These are phyloP conservation scores for Scylla paramamosain DNA, from an alignment of 1,140 invertebrate species.

Conservation along the genomic window DNA sequence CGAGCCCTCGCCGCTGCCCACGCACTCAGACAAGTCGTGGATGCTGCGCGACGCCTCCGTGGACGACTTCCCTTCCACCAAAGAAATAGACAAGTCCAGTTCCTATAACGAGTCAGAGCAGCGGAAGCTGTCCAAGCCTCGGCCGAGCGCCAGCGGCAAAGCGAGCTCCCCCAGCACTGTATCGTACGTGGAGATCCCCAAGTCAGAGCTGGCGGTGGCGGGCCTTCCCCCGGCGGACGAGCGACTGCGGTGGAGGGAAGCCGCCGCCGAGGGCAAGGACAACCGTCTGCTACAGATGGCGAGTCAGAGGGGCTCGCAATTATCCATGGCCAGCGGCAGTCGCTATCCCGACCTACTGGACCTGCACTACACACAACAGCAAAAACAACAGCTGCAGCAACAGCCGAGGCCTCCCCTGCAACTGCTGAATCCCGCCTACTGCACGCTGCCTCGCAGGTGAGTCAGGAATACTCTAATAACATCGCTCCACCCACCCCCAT, in stretches of 20 bases:
- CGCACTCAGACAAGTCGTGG: slow-evolving; percentile 77
- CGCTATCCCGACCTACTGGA: slow-evolving; percentile 68
- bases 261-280: slow-evolving; percentile 59
- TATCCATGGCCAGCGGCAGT: slow-evolving; percentile 58
- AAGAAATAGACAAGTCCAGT: slow-evolving; percentile 66
- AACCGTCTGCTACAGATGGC: slow-evolving; percentile 44
- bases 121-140: slow-evolving; percentile 31
- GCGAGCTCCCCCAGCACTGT: slow-evolving; percentile 64
- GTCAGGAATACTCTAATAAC: neutral
- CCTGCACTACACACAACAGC: slow-evolving; percentile 65
- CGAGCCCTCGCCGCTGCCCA: slow-evolving; percentile 81
- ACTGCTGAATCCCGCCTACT: slow-evolving; percentile 60
- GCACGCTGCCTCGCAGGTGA: slow-evolving; percentile 69
- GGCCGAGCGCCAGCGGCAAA: slow-evolving; percentile 37
- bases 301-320: slow-evolving; percentile 53
- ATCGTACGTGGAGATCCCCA: slow-evolving; percentile 73
- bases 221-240: slow-evolving; percentile 30
- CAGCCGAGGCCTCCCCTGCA: slow-evolving; percentile 41
- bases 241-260: slow-evolving; percentile 58
- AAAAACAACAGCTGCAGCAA: slow-evolving; percentile 39
- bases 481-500: neutral
- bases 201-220: slow-evolving; percentile 56
- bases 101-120: slow-evolving; percentile 53
- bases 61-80: slow-evolving; percentile 66
- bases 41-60: slow-evolving; percentile 70